Percentiles rank a stretch among this genome's conserved stretches.
Evolutionary conservation across 2,113 vertebrate species (phyloP).

Genomic region (Megaceryle maxima): DNA sequence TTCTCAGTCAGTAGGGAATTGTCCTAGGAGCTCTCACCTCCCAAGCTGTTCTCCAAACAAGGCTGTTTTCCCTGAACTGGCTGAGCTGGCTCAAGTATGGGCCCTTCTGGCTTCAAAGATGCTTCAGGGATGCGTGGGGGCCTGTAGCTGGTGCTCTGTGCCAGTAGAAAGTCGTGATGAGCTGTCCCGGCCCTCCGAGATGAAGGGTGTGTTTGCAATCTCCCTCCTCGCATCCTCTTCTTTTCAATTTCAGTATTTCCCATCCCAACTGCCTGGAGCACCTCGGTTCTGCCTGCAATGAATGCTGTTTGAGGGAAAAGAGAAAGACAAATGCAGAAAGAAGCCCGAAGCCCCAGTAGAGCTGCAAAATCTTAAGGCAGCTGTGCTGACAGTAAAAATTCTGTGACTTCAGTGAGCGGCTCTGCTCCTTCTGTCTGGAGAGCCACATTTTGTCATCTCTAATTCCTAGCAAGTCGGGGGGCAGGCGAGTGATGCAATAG

Average conservation of each 20-base stretch:
- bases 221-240: neutral
- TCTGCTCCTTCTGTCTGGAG: neutral
- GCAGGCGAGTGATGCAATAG: fast-evolving
- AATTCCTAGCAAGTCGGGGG: neutral
- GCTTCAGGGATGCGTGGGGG: neutral
- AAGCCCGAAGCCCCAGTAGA: neutral
- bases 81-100: neutral
- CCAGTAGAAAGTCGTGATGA: neutral
- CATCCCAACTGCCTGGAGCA: neutral
- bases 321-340: neutral
- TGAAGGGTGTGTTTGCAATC: neutral
- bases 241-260: neutral
- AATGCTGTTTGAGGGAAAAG: neutral
- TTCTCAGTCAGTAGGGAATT: neutral
- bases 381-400: neutral
- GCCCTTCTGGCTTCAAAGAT: neutral
- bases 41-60: neutral
- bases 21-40: neutral
- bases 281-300: neutral
- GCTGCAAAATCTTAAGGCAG: neutral
- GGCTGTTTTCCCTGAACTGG: neutral
- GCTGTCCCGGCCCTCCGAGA: neutral
- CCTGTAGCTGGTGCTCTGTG: neutral
- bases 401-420: fast-evolving
- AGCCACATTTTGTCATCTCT: neutral